A percentile compares a stretch with the other conserved stretches of the same genome.
These are phyloP conservation scores for Tretioscincus oriximinensis DNA, from an alignment of 2,113 vertebrate species.

Conservation along the genomic window DNA sequence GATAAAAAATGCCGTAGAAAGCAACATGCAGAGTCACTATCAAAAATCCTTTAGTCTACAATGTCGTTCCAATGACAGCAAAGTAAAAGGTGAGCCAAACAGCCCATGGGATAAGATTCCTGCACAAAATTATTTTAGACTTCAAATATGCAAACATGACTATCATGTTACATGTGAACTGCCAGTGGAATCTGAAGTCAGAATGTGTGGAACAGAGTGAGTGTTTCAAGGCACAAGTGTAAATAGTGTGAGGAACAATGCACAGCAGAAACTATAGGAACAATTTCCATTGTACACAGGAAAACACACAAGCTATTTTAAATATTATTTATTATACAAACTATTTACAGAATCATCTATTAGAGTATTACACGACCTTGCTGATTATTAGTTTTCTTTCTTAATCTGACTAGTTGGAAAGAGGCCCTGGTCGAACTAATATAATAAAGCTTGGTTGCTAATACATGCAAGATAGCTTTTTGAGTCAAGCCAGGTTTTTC, in stretches of 20 bases:
- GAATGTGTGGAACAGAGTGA: background rate
- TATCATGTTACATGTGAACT: background rate
- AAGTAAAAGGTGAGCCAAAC: background rate
- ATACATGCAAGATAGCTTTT: constrained; percentile 47
- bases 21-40: background rate
- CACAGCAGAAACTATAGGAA: background rate
- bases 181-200: background rate
- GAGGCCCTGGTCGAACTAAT: constrained; percentile 50
- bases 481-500: constrained; percentile 26
- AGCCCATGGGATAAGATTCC: background rate
- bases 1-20: background rate
- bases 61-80: background rate
- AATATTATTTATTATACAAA: constrained; percentile 79
- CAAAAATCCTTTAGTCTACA: background rate
- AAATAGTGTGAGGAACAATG: background rate
- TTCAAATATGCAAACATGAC: background rate
- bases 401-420: constrained; percentile 49
- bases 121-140: background rate
- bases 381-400: constrained; percentile 45
- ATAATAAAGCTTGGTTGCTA: constrained; percentile 55
- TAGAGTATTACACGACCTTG: constrained; percentile 57
- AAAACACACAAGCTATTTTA: constrained; percentile 50
- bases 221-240: background rate
- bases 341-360: constrained; percentile 75
- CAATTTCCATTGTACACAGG: background rate